Evolutionary conservation across 2,797 vertebrate genomes (phyloP).

Genomic region (Carcharodon carcharias): DNA sequence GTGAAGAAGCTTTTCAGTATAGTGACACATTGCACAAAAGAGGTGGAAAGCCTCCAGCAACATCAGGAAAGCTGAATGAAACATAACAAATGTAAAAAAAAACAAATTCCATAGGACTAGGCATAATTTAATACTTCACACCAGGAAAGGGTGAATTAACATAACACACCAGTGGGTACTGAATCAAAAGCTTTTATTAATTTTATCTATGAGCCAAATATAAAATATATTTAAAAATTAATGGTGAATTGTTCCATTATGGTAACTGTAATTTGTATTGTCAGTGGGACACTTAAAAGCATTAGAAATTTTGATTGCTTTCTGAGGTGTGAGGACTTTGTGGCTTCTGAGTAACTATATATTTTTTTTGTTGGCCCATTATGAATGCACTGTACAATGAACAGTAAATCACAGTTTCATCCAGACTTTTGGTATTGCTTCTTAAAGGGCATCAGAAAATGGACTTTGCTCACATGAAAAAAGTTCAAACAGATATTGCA

Average conservation of each 20-base stretch:
- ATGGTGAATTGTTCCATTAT: not conserved
- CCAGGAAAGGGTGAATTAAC: not conserved
- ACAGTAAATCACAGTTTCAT: not conserved
- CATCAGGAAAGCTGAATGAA: not conserved
- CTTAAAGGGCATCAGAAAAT: not conserved
- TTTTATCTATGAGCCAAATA: not conserved
- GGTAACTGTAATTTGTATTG: not conserved
- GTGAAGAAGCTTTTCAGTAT: not conserved
- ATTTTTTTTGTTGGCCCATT: not conserved
- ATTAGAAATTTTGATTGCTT: not conserved
- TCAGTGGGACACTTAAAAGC: not conserved
- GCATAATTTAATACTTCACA: not conserved
- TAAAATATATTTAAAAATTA: not conserved
- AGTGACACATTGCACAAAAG: slow-evolving; percentile 16
- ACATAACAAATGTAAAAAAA: not conserved
- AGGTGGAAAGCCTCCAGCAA: slow-evolving; percentile 24
- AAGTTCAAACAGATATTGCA: not conserved
- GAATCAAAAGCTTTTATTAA: not conserved
- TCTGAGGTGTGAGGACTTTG: not conserved
- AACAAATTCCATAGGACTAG: not conserved
- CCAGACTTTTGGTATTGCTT: not conserved
- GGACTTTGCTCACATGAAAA: not conserved
- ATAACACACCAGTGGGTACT: too few relatives aligned
- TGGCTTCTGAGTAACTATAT: not conserved
- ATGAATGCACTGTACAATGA: not conserved